phyloP scores from a whole-genome alignment of 2,113 vertebrate species.

The Ochotona princeps region DNA sequence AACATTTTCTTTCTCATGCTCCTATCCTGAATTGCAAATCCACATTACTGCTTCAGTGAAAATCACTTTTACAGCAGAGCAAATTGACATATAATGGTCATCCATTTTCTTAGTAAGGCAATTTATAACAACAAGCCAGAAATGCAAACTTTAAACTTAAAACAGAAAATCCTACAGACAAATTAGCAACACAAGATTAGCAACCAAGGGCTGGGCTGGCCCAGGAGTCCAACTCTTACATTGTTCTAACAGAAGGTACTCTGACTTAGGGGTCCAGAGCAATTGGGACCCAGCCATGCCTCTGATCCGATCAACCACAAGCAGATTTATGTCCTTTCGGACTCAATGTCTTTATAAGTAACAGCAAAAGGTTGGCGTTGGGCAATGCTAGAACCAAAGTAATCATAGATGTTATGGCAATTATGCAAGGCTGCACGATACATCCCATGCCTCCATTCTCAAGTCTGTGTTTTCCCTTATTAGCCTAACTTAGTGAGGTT shows the following conservation, averaged over 20 bases:
- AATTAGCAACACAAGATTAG: neutral
- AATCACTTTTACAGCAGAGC: conserved; percentile 7
- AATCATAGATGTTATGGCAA: neutral
- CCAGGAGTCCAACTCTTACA: neutral
- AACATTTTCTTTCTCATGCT: neutral
- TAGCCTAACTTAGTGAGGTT: too few species aligned
- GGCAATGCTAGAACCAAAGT: neutral
- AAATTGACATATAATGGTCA: neutral
- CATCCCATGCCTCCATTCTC: neutral
- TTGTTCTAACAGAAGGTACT: neutral
- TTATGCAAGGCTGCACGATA: neutral
- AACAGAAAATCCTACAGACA: conserved; percentile 26
- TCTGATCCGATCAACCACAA: neutral
- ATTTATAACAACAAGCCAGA: conserved; percentile 19
- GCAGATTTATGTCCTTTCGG: neutral
- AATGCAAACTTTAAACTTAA: conserved; percentile 3
- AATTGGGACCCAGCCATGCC: neutral
- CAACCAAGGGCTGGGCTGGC: neutral
- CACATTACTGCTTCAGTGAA: neutral
- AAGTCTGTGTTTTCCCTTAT: neutral
- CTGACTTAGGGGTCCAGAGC: neutral
- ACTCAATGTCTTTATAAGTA: neutral
- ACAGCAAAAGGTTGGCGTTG: neutral
- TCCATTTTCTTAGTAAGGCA: neutral
- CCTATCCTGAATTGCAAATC: neutral